Conservation (phyloP, 2,797 vertebrate species). For the Sphaeramia orbicularis region DNA sequence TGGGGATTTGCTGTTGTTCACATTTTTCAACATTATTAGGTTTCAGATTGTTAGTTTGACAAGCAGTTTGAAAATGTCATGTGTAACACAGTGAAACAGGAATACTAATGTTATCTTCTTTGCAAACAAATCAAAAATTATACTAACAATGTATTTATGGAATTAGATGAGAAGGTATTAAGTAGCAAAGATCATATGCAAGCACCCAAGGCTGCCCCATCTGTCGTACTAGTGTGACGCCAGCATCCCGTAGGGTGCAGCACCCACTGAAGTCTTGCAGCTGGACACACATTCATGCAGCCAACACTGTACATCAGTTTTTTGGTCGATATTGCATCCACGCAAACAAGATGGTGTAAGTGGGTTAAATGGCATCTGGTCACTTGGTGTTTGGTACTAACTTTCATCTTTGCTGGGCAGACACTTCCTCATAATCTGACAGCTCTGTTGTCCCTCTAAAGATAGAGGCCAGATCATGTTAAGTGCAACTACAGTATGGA, state of each 20-base stretch:
- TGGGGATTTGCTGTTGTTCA: background rate
- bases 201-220: background rate
- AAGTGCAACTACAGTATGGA: constrained; percentile 7
- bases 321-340: no score
- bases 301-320: no score
- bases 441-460: constrained; percentile 1
- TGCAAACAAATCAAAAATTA: no score
- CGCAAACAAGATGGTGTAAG: no score
- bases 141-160: no score
- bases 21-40: background rate
- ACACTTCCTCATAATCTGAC: background rate
- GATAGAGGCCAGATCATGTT: constrained; percentile 6
- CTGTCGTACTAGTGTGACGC: constrained; percentile 1
- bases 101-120: no score
- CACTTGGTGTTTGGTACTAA: background rate
- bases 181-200: background rate
- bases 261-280: background rate
- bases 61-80: no score
- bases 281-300: background rate
- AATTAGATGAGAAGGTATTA: background rate
- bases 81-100: no score
- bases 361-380: background rate
- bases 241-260: background rate
- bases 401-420: background rate
- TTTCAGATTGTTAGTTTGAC: no score